Evolutionary conservation across 2,113 vertebrate species (phyloP), one percentile per base, ranked within the genome.

Genomic region (Colossoma macropomum): DNA sequence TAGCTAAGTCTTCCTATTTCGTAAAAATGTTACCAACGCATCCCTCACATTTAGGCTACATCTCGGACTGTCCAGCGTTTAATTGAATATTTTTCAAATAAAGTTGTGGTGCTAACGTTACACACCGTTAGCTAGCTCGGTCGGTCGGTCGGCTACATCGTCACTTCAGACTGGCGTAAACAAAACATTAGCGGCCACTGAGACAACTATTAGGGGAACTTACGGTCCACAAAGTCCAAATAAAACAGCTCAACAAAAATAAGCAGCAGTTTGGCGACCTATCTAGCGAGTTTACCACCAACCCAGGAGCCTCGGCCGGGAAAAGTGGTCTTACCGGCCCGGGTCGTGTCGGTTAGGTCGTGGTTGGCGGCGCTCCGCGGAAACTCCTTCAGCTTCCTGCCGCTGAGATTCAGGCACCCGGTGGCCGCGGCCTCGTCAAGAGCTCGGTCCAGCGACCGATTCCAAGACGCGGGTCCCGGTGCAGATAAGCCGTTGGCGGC

Each of bases 371-470:
- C 96, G 92, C 96, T 96, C 89, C 97, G 95, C 89, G 98, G 98
- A 85, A 98, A 99, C 93, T 99, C 98, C 91, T 97, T 96, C 91
- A 99, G 96, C 88, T 99, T 99, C 96, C 98, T 96, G 96, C 97
- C 97, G 94, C 97, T 98, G 82, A 99, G 92, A 90, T 95, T 98
- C 68, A 98, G 96, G 62, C 92, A 90, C 69, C 98, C 97, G 81
- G 96, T 98, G 82, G 95, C 92, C 82, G 96, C 93, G 71, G 97
- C 97, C 91, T 99, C 98, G 82, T 99, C 97, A 86, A 99, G 89
- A 1, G 98, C 96, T 82, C 98, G 94, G 81, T 99, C 98, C 56
- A 99, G 84, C 1, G 97, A 97, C 0, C 98, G 96, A 90, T 96
- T 98, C 97, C 97, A 99, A 1, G 96, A 95, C 25, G 93, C 94